phyloP scores from a whole-genome alignment of 2,797 vertebrate genomes.

The Phrynocephalus vlangalii region DNA sequence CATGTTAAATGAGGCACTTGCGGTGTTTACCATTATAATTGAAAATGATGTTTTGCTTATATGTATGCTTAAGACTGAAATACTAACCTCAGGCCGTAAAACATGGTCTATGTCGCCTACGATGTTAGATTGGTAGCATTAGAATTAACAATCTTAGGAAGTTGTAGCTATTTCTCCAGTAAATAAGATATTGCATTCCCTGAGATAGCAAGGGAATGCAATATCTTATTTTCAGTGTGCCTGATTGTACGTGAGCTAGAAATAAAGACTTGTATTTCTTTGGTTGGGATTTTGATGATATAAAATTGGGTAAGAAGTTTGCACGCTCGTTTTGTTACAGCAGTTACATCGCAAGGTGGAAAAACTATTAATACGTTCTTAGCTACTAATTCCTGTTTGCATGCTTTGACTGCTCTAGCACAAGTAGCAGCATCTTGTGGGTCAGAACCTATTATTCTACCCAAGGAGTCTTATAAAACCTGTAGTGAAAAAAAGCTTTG shows the following conservation, averaged over 20 bases:
- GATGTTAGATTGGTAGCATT: neutral
- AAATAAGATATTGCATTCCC: conserved; percentile 14
- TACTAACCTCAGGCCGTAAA: neutral
- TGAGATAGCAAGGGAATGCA: neutral
- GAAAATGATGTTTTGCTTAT: conserved; percentile 16
- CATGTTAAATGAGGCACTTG: conserved; percentile 1
- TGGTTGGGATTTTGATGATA: neutral
- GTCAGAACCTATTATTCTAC: neutral
- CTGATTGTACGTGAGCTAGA: neutral
- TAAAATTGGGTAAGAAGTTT: neutral
- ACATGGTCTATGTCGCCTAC: neutral
- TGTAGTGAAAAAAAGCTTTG: neutral
- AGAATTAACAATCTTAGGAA: neutral
- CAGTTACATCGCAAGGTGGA: neutral
- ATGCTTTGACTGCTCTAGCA: neutral
- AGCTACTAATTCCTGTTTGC: neutral
- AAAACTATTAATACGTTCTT: neutral
- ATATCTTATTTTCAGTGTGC: neutral
- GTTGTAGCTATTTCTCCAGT: neutral
- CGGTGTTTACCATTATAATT: neutral
- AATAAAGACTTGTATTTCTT: neutral
- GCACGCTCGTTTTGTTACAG: neutral
- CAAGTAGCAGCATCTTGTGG: neutral
- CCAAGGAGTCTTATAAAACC: neutral
- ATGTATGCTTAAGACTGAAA: neutral